Percentiles rank a stretch among this genome's conserved stretches.
These are phyloP conservation scores for Puntigrus tetrazona DNA, from an alignment of 2,113 vertebrate genomes.

Conservation along the genomic window DNA sequence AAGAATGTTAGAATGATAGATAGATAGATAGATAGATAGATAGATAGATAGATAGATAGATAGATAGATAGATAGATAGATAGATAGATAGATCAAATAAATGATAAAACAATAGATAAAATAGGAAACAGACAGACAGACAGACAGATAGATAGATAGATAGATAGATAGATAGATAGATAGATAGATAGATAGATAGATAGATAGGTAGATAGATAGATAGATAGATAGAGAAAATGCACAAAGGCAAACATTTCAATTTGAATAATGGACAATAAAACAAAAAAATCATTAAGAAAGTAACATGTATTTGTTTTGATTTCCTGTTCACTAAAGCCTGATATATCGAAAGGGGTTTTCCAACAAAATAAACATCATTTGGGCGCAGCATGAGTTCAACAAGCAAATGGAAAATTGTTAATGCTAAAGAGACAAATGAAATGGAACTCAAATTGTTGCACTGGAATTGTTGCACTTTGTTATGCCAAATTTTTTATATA, in stretches of 20 bases:
- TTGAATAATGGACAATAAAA: neutral
- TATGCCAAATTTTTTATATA: neutral
- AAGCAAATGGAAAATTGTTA: neutral
- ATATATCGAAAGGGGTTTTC: neutral
- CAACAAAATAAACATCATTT: neutral
- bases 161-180: too few species aligned
- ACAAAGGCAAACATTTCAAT: neutral
- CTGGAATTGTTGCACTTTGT: slow-evolving; percentile 9
- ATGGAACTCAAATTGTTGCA: slow-evolving; percentile 16
- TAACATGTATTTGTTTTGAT: neutral
- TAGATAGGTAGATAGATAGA: too few species aligned
- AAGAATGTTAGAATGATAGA: too few species aligned
- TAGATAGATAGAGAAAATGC: neutral
- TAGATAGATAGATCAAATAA: too few species aligned
- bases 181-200: too few species aligned
- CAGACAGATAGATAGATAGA: too few species aligned
- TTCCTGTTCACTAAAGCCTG: slow-evolving; percentile 4
- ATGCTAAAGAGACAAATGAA: slow-evolving; percentile 7
- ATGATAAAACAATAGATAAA: too few species aligned
- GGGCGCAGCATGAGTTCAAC: neutral
- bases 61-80: too few species aligned
- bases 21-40: too few species aligned
- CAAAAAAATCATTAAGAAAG: neutral
- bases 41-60: too few species aligned
- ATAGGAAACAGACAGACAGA: too few species aligned